phyloP scores from a whole-genome alignment of 2,797 vertebrate genomes.

The Hyperoplus lanceolatus region DNA sequence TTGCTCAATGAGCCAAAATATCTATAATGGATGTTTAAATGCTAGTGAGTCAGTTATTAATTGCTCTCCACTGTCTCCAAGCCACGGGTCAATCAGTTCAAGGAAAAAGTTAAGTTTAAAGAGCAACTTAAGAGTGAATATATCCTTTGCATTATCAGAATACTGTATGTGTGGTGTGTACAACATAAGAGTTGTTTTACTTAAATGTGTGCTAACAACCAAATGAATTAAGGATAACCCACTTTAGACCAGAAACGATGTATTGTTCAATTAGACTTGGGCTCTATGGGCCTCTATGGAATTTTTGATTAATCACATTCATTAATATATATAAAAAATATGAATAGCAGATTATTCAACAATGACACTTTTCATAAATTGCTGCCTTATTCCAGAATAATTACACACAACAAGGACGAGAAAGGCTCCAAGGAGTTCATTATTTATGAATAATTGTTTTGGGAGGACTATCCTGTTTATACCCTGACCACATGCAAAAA shows the following conservation, averaged over 20 bases:
- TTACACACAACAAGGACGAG: not conserved
- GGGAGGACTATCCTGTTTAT: not conserved
- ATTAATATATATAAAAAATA: not conserved
- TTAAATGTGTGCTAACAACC: not conserved
- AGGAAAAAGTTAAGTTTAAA: not conserved
- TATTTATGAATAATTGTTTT: not conserved
- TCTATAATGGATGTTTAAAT: constrained; percentile 33
- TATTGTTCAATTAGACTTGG: not conserved
- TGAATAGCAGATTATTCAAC: not conserved
- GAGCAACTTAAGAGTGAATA: not conserved
- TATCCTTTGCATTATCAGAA: not conserved
- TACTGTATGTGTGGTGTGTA: too few relatives aligned
- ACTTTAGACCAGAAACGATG: not conserved
- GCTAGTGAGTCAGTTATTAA: constrained; percentile 10
- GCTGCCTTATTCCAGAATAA: not conserved
- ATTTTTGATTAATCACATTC: too few relatives aligned
- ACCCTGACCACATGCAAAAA: not conserved
- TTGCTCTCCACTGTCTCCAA: not conserved
- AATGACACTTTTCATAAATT: not conserved
- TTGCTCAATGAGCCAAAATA: not conserved
- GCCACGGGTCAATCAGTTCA: not conserved
- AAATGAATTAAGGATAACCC: not conserved
- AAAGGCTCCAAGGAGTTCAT: not conserved
- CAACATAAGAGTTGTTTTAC: not conserved
- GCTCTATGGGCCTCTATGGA: not conserved